Percentiles rank a stretch among this genome's conserved stretches.
Conservation (phyloP, 2,888 invertebrate genomes). For the Conchocele bisecta region DNA sequence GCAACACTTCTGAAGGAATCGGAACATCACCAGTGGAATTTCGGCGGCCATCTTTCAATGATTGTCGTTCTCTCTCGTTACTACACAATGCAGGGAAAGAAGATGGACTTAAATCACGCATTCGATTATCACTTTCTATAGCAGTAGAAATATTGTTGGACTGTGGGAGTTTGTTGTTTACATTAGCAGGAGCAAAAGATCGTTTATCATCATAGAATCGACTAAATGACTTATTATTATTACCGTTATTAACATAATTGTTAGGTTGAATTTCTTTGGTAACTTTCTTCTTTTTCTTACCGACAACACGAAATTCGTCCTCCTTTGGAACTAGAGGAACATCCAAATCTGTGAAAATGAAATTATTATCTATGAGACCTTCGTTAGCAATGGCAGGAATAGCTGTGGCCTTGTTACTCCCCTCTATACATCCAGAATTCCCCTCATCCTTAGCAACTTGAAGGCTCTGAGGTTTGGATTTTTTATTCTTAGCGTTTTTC, state of each 20-base stretch:
- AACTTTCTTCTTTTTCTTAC: slow-evolving; percentile 71
- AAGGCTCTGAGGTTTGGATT: slow-evolving; percentile 52
- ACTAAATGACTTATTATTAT: slow-evolving; percentile 27
- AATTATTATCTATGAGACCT: slow-evolving; percentile 49
- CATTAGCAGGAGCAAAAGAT: slow-evolving; percentile 12
- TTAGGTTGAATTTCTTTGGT: slow-evolving; percentile 42
- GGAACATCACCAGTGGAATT: slow-evolving; percentile 75
- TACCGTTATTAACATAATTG: slow-evolving; percentile 41
- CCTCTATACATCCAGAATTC: background rate
- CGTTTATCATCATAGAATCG: slow-evolving; percentile 50
- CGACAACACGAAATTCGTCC: slow-evolving; percentile 71
- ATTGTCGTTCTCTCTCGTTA: slow-evolving; percentile 54
- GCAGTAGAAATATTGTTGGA: slow-evolving; percentile 33
- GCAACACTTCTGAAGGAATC: slow-evolving; percentile 53
- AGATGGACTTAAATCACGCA: slow-evolving; percentile 76
- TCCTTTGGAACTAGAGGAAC: slow-evolving; percentile 58
- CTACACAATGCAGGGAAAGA: slow-evolving; percentile 74
- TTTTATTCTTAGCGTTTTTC: slow-evolving; percentile 66
- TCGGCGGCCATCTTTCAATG: slow-evolving; percentile 65
- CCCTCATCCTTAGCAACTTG: background rate
- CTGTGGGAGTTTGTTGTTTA: slow-evolving; percentile 32
- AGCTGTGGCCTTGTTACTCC: background rate
- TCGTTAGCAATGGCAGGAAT: slow-evolving; percentile 25
- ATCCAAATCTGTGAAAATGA: slow-evolving; percentile 74
- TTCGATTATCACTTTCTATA: slow-evolving; percentile 39